Conservation (phyloP, 2,797 vertebrate genomes). For the Microchirus variegatus region DNA sequence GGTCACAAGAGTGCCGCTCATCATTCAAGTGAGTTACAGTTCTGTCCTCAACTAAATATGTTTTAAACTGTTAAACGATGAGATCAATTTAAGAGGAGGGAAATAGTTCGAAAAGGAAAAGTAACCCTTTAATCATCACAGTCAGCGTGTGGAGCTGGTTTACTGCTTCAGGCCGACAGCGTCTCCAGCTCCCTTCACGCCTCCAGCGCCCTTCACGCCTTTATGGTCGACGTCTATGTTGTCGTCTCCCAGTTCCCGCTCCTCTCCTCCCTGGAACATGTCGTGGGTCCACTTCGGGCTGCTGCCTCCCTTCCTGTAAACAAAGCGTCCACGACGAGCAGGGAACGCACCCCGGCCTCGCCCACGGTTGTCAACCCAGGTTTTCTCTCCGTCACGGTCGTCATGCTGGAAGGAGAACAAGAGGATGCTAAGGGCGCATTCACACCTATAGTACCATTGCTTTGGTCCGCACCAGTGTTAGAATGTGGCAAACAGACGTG, state of each 20-base stretch:
- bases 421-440: neutral
- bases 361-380: slow-evolving; percentile 87
- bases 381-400: slow-evolving; percentile 94
- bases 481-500: no score
- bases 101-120: neutral
- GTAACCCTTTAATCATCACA: neutral
- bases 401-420: slow-evolving; percentile 85
- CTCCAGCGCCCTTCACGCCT: slow-evolving; percentile 83
- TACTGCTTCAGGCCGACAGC: slow-evolving; percentile 79
- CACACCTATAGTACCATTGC: no score
- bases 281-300: slow-evolving; percentile 86
- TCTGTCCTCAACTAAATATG: slow-evolving; percentile 20
- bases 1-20: slow-evolving; percentile 18
- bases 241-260: slow-evolving; percentile 86
- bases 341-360: slow-evolving; percentile 89
- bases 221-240: slow-evolving; percentile 85
- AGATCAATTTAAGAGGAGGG: slow-evolving; percentile 2
- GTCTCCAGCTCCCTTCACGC: slow-evolving; percentile 79
- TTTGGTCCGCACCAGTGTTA: no score
- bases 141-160: slow-evolving; percentile 21
- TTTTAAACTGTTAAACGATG: slow-evolving; percentile 27
- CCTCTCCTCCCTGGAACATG: slow-evolving; percentile 93
- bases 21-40: slow-evolving; percentile 21
- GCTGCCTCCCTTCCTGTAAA: slow-evolving; percentile 86
- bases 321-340: slow-evolving; percentile 89